Evolutionary conservation across 1,140 invertebrate species (phyloP), one percentile per base, ranked within the genome.

Genomic region (Drosophila littoralis): DNA sequence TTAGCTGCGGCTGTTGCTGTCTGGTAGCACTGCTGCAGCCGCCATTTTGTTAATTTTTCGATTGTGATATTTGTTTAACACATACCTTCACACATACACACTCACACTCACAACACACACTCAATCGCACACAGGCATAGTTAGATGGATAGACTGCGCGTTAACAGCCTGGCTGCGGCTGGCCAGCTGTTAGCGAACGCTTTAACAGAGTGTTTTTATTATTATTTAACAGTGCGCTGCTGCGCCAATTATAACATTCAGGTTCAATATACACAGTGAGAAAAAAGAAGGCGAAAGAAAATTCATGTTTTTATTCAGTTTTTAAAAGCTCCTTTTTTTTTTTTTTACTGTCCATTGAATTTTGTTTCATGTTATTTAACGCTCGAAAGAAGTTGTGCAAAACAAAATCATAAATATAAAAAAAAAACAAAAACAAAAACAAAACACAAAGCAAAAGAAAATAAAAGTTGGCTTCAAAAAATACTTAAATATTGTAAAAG

Each of bases 61-160:
- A 89, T 89, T 89, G 84, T 89, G 84, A 89, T 89, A 89, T 89
- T 89, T 89, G 84, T 89, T 89, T 85, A 89, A 88, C 83, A 88
- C 82, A 80, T 68, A 77, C 54, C 76, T 60, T 40, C 75, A 74
- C 71, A 72, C 43, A 79, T 40, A 75, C 22, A 77, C 55, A 78
- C 36, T 65, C 35, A 51, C 45, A 73, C 33, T 52, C 8, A 54
- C 50, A 73, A 73, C 48, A 59, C 22, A 52, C 45, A 60, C 48
- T 73, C 38, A 54, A 15, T 75, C 43, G 60, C 64, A 63, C 38
- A 76, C 63, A 72, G 45, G 57, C 28, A 50, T 33, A 51, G 15
- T 54, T 61, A 59, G 35, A 38, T 67, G 33, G 22, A 75, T 81
- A 85, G 81, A 84, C 70, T 86, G 79, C 63, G 72, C 72, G 75